phyloP scores from a whole-genome alignment of 1,140 invertebrate species.

The Zaprionus nigranus region DNA sequence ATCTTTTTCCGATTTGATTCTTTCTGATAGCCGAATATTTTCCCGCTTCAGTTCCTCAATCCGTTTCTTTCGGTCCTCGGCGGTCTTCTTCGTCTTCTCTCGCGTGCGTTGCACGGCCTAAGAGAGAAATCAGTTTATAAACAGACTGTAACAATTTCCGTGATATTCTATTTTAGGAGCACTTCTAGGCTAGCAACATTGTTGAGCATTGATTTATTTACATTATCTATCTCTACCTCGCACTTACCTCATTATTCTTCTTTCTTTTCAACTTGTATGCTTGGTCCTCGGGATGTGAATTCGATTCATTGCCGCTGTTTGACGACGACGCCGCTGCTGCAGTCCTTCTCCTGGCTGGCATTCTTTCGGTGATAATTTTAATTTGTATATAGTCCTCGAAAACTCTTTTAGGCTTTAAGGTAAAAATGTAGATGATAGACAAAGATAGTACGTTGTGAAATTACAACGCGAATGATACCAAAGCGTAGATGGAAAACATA shows the following conservation, averaged over 20 bases:
- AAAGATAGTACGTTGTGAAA: conserved; percentile 64
- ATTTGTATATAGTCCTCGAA: conserved; percentile 68
- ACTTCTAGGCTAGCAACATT: conserved; percentile 64
- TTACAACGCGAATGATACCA: conserved; percentile 66
- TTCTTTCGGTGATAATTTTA: conserved; percentile 76
- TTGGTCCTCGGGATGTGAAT: conserved; percentile 61
- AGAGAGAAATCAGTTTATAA: conserved; percentile 40
- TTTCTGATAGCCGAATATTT: conserved; percentile 55
- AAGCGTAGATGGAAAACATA: conserved; percentile 65
- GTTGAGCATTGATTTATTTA: conserved; percentile 14
- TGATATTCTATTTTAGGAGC: conserved; percentile 56
- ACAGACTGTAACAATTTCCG: conserved; percentile 6
- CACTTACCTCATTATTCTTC: conserved; percentile 79
- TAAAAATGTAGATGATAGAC: conserved; percentile 39
- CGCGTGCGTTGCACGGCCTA: conserved; percentile 79
- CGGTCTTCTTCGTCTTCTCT: conserved; percentile 73
- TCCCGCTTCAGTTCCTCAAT: conserved; percentile 68
- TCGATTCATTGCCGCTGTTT: conserved; percentile 41
- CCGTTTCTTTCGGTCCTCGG: conserved; percentile 68
- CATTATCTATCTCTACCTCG: conserved; percentile 27
- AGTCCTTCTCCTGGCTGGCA: conserved; percentile 76
- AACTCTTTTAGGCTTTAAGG: conserved; percentile 7
- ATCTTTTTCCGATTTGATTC: conserved; percentile 57
- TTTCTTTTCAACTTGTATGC: conserved; percentile 76
- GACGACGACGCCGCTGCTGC: conserved; percentile 50